Percentiles rank a stretch among this genome's conserved stretches.
Evolutionary conservation across 2,113 vertebrate genomes (phyloP).

Genomic region (Dipodomys stephensi): DNA sequence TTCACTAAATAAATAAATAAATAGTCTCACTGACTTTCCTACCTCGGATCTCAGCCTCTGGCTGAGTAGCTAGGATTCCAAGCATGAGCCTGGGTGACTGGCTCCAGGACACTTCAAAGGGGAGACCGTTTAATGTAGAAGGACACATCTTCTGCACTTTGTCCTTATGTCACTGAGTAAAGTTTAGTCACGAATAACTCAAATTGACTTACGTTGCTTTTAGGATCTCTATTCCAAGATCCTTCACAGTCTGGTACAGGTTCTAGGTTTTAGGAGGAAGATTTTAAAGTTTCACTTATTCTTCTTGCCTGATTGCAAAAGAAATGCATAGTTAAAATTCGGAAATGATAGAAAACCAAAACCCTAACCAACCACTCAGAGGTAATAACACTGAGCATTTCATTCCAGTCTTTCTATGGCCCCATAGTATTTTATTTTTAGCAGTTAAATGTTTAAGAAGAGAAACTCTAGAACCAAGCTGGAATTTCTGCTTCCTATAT

Average conservation of each 20-base stretch:
- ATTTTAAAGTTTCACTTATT: conserved; percentile 9
- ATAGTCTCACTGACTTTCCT: too few relatives aligned
- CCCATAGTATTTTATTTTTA: not conserved
- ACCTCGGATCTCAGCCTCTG: too few relatives aligned
- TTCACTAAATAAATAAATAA: too few relatives aligned
- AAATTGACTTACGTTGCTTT: not conserved
- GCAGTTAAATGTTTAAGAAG: not conserved
- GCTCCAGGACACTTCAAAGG: not conserved
- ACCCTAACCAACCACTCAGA: not conserved
- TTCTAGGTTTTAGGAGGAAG: conserved; percentile 54
- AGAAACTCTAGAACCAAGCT: conserved; percentile 14
- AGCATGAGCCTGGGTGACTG: too few relatives aligned
- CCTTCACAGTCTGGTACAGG: conserved; percentile 27
- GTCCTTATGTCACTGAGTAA: conserved; percentile 63
- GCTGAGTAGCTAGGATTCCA: too few relatives aligned
- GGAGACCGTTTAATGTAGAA: conserved; percentile 32
- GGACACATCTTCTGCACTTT: not conserved
- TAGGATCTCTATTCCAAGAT: conserved; percentile 59
- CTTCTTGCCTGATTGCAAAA: conserved; percentile 46
- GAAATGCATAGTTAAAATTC: not conserved
- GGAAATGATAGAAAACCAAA: not conserved
- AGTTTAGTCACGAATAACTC: conserved; percentile 54
- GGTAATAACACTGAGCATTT: not conserved
- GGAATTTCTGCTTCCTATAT: not conserved
- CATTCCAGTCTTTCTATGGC: not conserved